These are phyloP conservation scores for Pseudorasbora parva DNA, from an alignment of 2,113 vertebrate species.

Conservation along the genomic window DNA sequence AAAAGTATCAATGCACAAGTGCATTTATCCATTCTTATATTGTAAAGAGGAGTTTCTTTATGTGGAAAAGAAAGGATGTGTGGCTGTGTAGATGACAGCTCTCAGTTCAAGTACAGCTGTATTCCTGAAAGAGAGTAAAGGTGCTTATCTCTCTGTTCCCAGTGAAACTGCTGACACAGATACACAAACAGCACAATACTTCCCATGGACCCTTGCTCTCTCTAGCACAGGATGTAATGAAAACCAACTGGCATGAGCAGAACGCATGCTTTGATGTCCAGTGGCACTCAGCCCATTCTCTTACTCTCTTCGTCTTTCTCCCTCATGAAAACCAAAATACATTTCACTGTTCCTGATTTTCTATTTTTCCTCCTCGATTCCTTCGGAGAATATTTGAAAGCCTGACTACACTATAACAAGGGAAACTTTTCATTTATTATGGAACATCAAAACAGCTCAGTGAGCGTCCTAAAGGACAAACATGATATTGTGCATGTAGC, in stretches of 20 bases:
- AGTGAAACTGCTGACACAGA: constrained; percentile 9
- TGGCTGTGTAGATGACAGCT: constrained; percentile 9
- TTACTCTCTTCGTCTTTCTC: not conserved
- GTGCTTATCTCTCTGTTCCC: constrained; percentile 12
- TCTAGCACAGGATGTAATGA: constrained; percentile 24
- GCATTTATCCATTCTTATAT: not conserved
- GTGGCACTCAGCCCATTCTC: not conserved
- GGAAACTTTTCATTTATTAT: constrained; percentile 28
- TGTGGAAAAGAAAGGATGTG: not conserved
- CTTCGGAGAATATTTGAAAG: constrained; percentile 36
- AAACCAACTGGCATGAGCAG: constrained; percentile 28
- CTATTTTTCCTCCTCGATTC: not conserved
- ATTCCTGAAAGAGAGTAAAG: constrained; percentile 36
- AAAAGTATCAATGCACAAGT: not conserved
- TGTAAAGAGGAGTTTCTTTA: not conserved
- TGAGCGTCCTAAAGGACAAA: constrained; percentile 33
- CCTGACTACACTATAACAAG: constrained; percentile 10
- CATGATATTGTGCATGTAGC: too few relatives aligned
- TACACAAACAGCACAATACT: not conserved
- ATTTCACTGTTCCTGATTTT: not conserved
- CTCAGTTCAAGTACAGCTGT: not conserved
- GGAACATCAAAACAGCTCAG: constrained; percentile 28
- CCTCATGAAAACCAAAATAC: constrained; percentile 7
- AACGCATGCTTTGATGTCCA: constrained; percentile 32
- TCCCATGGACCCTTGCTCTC: constrained; percentile 11